Percentiles rank a stretch among this genome's conserved stretches.
These are phyloP conservation scores for Lasioglossum albipes DNA, from an alignment of 1,140 invertebrate species.

Conservation along the genomic window DNA sequence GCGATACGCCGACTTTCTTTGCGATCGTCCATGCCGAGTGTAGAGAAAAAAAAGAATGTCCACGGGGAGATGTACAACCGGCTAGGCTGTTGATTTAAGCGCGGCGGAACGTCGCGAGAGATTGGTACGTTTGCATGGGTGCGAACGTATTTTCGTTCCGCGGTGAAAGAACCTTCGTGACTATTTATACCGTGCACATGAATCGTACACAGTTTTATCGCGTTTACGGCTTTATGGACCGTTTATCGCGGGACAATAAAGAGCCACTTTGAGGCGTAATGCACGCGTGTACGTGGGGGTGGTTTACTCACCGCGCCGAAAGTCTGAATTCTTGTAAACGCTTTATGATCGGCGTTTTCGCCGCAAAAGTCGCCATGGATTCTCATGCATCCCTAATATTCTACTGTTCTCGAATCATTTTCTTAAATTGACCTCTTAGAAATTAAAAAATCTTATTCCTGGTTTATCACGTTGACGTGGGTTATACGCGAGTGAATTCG, in stretches of 20 bases:
- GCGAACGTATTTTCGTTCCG: conserved; percentile 61
- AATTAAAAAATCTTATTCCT: too few species aligned
- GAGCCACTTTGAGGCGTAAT: conserved; percentile 52
- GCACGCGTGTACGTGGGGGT: conserved; percentile 8
- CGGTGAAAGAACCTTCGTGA: conserved; percentile 59
- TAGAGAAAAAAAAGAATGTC: conserved; percentile 49
- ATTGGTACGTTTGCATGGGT: conserved; percentile 61
- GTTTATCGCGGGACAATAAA: conserved; percentile 58
- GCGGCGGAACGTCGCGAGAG: conserved; percentile 55
- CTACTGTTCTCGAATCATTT: not conserved
- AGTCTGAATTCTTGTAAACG: conserved; percentile 19
- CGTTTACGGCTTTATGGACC: conserved; percentile 49
- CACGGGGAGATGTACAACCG: conserved; percentile 45
- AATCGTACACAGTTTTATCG: conserved; percentile 59
- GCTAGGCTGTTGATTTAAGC: conserved; percentile 64
- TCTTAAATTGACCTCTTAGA: not conserved
- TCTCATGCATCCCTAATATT: too few species aligned
- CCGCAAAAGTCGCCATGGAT: not conserved
- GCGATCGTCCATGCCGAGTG: conserved; percentile 45
- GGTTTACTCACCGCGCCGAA: conserved; percentile 6
- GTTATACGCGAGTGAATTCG: too few species aligned
- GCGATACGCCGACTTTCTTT: conserved; percentile 46
- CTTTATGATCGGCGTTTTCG: not conserved
- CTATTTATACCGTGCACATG: conserved; percentile 57
- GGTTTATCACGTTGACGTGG: too few species aligned